Evolutionary conservation across 2,113 vertebrate species (phyloP), one percentile per base, ranked within the genome.

Genomic region (Lepidothrix coronata): DNA sequence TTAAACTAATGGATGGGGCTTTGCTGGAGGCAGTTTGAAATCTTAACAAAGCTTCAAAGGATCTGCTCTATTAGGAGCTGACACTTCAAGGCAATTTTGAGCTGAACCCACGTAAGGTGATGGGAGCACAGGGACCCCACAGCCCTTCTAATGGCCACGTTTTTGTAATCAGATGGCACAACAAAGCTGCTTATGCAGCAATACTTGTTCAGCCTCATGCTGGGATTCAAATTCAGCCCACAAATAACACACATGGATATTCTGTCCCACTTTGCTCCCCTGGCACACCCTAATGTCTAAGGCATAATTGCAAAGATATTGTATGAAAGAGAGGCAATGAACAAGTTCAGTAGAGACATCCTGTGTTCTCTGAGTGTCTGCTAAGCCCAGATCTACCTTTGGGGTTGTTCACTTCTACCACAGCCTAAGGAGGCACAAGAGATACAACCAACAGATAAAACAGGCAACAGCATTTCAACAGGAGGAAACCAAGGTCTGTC

Each of bases 41-140:
- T 78, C 80, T 88, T 87, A 79, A 90, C 95, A 93, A 94, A 97
- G 78, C 61, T 87, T 74, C 82, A 76, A 62, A 81, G 78, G 46
- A 41, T 77, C 71, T 37, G 48, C 55, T 57, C 75, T 91, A 49
- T 88, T 24, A 58, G 33, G 62, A 89, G 35, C 62, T 67, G 72
- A 93, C 72, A 86, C 91, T 77, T 76, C 14, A 52, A 77, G 57
- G 21, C 83, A 58, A 28, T 81, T 91, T 67, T 79, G 85, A 95
- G 95, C 76, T 78, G 94, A 91, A 57, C 86, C 88, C 91, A 57
- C 41, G 28, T 7, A 51, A 91, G 68, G 72, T 14, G 82, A 59
- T 79, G 92, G 72, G 80, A 92, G 55, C 21, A 63, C 5, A 2
- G 74, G 75, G 79, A 66, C 67, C 75, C 82, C 78, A 24, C 41